Conservation (phyloP, 1,140 invertebrate species). For the Scaptomyza montana region DNA sequence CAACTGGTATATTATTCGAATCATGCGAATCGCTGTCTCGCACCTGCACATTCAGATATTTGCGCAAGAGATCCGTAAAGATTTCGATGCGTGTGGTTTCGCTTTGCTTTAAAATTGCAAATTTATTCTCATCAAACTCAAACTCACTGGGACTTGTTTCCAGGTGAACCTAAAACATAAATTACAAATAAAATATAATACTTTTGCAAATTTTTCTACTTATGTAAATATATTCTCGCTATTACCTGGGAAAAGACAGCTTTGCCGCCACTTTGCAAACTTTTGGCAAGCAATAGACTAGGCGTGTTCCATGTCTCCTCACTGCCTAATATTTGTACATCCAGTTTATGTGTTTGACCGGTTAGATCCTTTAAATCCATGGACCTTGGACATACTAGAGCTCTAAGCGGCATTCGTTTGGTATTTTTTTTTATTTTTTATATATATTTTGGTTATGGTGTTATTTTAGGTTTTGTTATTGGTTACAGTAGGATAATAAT, state of each 20-base stretch:
- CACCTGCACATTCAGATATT: slow-evolving; percentile 89
- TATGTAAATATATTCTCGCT: slow-evolving; percentile 22
- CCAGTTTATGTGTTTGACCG: slow-evolving; percentile 88
- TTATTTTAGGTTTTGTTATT: slow-evolving; percentile 62
- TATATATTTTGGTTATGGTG: slow-evolving; percentile 40
- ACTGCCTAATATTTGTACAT: slow-evolving; percentile 90
- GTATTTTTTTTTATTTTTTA: slow-evolving; percentile 52
- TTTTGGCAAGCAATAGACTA: slow-evolving; percentile 89
- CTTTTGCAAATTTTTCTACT: no score
- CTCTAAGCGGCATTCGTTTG: slow-evolving; percentile 81
- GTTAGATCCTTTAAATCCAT: slow-evolving; percentile 87
- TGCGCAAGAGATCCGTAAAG: slow-evolving; percentile 89
- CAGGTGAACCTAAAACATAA: slow-evolving; percentile 86
- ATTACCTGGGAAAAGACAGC: slow-evolving; percentile 92
- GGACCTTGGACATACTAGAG: slow-evolving; percentile 84
- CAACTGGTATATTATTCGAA: slow-evolving; percentile 30
- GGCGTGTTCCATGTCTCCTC: slow-evolving; percentile 94
- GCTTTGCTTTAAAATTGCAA: slow-evolving; percentile 86
- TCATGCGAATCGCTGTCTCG: not conserved
- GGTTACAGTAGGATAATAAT: slow-evolving; percentile 56
- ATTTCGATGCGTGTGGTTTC: slow-evolving; percentile 90
- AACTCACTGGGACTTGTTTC: slow-evolving; percentile 87
- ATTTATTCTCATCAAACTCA: slow-evolving; percentile 87
- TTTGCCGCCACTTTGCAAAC: slow-evolving; percentile 87
- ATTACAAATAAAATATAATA: slow-evolving; percentile 73